Evolutionary conservation across 2,113 vertebrate species (phyloP), one percentile per base, ranked within the genome.

Genomic region (Calyptommatus sinebrachiatus): DNA sequence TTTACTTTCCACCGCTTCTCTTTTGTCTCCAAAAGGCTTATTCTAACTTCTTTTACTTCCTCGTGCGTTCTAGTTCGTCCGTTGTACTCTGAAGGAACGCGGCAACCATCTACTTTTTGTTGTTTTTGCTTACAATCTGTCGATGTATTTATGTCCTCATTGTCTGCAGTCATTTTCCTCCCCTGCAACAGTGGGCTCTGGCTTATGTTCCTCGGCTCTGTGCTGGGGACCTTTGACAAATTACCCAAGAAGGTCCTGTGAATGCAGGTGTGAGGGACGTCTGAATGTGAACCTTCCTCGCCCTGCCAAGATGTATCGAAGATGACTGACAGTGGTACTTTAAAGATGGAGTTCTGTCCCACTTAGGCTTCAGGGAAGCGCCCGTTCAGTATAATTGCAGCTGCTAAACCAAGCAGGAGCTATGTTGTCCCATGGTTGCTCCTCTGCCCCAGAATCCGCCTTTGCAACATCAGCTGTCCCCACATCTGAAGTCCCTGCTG

Each of bases 401-500:
- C 41, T 29, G n/a, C 7, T 45, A 62, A 46, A 29, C 65, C 12
- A 20, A 1, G 65, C 22, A 18, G 45, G 35, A 46, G 74, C 1
- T 4, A 74, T 68, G 31, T 6, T 68, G 60, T 81, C 50, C 29
- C n/a, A 60, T 9, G 7, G 31, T 3, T 41, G 35, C 35, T 41
- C 35, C 2, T 28, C 31, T 1, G 11, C 24, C 35, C 28, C 60
- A 24, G 77, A 26, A 31, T 62, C n/a, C 9, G 41, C 24, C 35
- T 57, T 57, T 14, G 29, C 66, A 31, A n/a, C 2, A 18, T 18
- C 11, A 62, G 35, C 60, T 63, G 35, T 28, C 20, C 8, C 62
- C 16, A 12, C 65, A 8, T 8, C 72, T 29, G 65, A 31, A 8
- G 29, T 11, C 8, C 35, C 35, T 41, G 5, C 63, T 92, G 92